phyloP scores from a whole-genome alignment of 2,797 vertebrate species.

The Lutjanus campechanus region DNA sequence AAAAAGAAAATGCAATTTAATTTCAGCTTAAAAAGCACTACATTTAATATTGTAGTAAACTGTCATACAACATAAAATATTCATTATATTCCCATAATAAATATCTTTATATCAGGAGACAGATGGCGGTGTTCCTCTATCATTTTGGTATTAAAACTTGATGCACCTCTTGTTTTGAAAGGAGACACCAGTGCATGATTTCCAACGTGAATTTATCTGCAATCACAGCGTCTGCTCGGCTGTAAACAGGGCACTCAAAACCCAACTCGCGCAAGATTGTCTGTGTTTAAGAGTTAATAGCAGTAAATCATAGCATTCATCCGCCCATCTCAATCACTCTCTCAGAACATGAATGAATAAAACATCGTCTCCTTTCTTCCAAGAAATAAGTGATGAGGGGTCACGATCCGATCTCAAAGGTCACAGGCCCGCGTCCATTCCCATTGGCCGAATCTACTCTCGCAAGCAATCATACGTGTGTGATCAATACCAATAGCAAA shows the following conservation, averaged over 20 bases:
- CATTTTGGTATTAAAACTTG: conserved; percentile 37
- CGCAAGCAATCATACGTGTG: conserved; percentile 59
- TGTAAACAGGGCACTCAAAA: conserved; percentile 57
- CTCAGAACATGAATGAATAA: conserved; percentile 77
- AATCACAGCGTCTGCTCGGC: conserved; percentile 58
- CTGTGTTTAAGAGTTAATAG: conserved; percentile 77
- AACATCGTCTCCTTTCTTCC: conserved; percentile 69
- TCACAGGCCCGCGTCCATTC: conserved; percentile 44
- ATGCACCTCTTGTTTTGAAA: conserved; percentile 43
- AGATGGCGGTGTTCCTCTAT: too few species aligned
- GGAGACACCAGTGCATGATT: conserved; percentile 50
- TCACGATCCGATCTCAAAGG: conserved; percentile 62
- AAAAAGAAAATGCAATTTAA: too few species aligned
- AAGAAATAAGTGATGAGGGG: conserved; percentile 65
- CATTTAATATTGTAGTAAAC: too few species aligned
- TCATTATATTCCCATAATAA: too few species aligned
- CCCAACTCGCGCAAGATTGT: conserved; percentile 64
- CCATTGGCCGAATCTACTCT: conserved; percentile 56
- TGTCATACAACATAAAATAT: too few species aligned
- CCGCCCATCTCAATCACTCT: conserved; percentile 66
- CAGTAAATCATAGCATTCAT: conserved; percentile 71
- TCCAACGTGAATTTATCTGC: conserved; percentile 50
- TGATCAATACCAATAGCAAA: conserved; percentile 70
- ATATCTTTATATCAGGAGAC: too few species aligned
- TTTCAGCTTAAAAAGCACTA: too few species aligned